Evolutionary conservation across 2,113 vertebrate species (phyloP).

Genomic region (Prochilodus magdalenae): DNA sequence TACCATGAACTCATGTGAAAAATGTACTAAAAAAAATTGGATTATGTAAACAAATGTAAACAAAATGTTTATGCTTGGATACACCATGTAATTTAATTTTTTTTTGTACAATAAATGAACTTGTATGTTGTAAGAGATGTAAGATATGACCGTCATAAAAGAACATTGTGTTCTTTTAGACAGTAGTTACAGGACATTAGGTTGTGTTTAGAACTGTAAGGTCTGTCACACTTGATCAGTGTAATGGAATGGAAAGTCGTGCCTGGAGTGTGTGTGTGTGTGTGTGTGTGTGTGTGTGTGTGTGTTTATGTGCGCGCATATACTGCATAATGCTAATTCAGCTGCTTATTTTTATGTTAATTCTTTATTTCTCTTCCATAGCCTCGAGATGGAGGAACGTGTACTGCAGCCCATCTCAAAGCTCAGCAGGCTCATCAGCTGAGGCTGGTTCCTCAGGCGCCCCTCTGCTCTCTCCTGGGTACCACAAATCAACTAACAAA

Average conservation of each 20-base stretch:
- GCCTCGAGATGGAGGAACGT: conserved; percentile 91
- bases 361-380: conserved; percentile 67
- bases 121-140: too few species aligned
- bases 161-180: not conserved
- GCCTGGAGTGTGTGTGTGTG: not conserved
- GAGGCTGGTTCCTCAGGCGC: conserved; percentile 82
- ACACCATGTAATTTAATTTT: too few species aligned
- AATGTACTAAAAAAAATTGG: too few species aligned
- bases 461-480: conserved; percentile 89
- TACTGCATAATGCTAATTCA: not conserved
- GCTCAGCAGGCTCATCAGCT: conserved; percentile 71
- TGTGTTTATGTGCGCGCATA: too few species aligned
- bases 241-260: not conserved
- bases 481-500: conserved; percentile 98
- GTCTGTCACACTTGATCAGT: not conserved
- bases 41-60: too few species aligned
- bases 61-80: too few species aligned
- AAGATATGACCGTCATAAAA: too few species aligned
- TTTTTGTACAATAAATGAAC: too few species aligned
- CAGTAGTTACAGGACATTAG: not conserved
- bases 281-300: not conserved
- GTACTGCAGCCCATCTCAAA: conserved; percentile 87
- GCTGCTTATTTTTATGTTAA: conserved; percentile 29
- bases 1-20: too few species aligned
- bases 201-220: not conserved